Evolutionary conservation across 2,113 vertebrate species (phyloP).

Genomic region (Calonectris borealis): DNA sequence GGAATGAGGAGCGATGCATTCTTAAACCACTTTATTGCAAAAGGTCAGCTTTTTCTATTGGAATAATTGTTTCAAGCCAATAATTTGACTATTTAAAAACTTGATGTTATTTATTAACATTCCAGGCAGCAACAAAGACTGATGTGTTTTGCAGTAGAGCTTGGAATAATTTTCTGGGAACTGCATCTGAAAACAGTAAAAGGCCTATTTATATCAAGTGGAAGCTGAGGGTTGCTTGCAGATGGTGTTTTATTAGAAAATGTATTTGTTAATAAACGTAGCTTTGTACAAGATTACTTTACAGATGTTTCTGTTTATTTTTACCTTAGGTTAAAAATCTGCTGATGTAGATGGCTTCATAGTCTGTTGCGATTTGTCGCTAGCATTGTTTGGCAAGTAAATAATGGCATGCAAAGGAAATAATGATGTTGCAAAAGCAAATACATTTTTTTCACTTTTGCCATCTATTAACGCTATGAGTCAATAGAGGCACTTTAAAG

Average conservation of each 20-base stretch:
- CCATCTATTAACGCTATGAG: background rate
- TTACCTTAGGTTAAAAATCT: conserved; percentile 76
- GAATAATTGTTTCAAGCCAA: conserved; percentile 66
- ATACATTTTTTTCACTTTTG: conserved; percentile 4
- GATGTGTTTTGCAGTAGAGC: conserved; percentile 71
- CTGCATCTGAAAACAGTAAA: conserved; percentile 72
- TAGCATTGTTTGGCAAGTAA: conserved; percentile 66
- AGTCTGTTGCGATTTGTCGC: conserved; percentile 62
- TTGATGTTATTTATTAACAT: conserved; percentile 73
- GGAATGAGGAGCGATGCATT: conserved; percentile 22
- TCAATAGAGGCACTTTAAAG: conserved; percentile 18
- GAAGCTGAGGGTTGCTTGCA: conserved; percentile 73
- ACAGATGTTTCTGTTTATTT: conserved; percentile 77
- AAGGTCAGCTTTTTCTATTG: conserved; percentile 63
- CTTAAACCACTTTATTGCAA: conserved; percentile 45
- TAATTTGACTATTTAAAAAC: conserved; percentile 72
- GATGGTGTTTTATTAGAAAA: conserved; percentile 78
- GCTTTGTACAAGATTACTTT: conserved; percentile 69
- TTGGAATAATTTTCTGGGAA: conserved; percentile 75
- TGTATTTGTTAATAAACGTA: conserved; percentile 75
- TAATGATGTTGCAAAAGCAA: conserved; percentile 54
- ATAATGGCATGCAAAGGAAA: conserved; percentile 63
- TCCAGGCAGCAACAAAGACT: conserved; percentile 67
- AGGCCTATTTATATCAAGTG: conserved; percentile 73
- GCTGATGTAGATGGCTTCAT: conserved; percentile 50